Conservation (phyloP, 2,797 vertebrate species). For the Micromesistius poutassou region DNA sequence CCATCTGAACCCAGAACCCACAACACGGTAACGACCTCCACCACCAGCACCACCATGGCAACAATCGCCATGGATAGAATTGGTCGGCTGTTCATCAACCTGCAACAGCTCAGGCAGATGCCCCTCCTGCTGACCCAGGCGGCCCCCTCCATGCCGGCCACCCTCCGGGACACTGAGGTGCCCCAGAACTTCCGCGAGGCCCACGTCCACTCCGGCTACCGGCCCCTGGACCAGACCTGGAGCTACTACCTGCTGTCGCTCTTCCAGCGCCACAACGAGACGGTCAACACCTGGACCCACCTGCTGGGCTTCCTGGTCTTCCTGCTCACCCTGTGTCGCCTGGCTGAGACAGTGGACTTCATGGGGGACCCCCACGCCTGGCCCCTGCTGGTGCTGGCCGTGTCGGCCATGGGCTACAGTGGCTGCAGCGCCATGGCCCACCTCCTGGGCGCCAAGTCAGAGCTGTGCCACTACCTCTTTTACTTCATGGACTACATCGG, state of each 20-base stretch:
- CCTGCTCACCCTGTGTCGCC: constrained; percentile 63
- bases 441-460: constrained; percentile 83
- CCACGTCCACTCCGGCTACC: constrained; percentile 79
- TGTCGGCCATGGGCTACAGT: constrained; percentile 78
- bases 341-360: constrained; percentile 76
- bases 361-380: constrained; percentile 74
- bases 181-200: constrained; percentile 81
- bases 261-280: constrained; percentile 89
- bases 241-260: constrained; percentile 83
- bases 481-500: constrained; percentile 91
- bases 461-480: constrained; percentile 83
- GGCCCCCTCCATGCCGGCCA: constrained; percentile 66
- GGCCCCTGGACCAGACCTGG: constrained; percentile 81
- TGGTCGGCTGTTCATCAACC: constrained; percentile 71
- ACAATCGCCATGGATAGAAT: constrained; percentile 73
- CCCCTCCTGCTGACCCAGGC: constrained; percentile 65
- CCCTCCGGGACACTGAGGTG: constrained; percentile 76
- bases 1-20: neutral
- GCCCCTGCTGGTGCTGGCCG: constrained; percentile 81
- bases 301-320: constrained; percentile 76
- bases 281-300: constrained; percentile 88
- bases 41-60: constrained; percentile 66
- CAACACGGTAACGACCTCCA: neutral
- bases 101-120: constrained; percentile 69
- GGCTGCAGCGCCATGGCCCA: constrained; percentile 80